Evolutionary conservation across 2,888 invertebrate species (phyloP).

Genomic region (Gisinianus flammeolus): DNA sequence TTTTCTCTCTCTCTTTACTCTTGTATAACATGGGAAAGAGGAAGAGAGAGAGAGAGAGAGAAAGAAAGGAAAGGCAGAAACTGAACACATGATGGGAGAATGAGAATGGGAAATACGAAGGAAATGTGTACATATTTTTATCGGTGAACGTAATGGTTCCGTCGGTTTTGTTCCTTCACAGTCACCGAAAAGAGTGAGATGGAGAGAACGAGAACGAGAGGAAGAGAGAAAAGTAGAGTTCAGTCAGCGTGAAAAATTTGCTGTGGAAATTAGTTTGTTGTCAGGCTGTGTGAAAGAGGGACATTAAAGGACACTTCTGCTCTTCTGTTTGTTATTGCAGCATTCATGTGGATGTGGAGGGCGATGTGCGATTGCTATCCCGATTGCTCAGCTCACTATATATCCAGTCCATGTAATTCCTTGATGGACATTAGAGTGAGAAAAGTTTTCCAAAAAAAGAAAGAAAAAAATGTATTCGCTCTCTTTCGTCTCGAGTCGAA

Average conservation of each 20-base stretch:
- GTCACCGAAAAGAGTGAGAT: neutral
- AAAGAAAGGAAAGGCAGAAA: neutral
- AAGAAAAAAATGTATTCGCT: too few relatives aligned
- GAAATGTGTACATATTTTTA: slow-evolving; percentile 2
- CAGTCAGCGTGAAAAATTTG: slow-evolving; percentile 8
- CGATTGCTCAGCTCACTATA: neutral
- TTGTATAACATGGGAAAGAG: too few relatives aligned
- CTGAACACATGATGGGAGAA: too few relatives aligned
- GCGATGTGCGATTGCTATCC: neutral
- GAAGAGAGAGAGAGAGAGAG: neutral
- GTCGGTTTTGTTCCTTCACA: neutral
- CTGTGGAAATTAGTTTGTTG: slow-evolving; percentile 15
- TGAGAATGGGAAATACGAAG: neutral
- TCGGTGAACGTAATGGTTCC: too few relatives aligned
- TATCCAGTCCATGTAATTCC: neutral
- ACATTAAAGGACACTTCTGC: slow-evolving; percentile 10
- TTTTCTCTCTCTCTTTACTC: neutral
- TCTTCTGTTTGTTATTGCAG: neutral
- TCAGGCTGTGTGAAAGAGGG: neutral
- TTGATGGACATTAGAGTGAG: neutral
- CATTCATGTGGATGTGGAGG: neutral
- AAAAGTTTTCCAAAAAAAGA: neutral
- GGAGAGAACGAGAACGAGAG: neutral
- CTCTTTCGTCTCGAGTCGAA: too few relatives aligned
- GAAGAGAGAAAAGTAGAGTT: neutral